Evolutionary conservation across 2,797 vertebrate genomes (phyloP).

Genomic region (Lerista edwardsae): DNA sequence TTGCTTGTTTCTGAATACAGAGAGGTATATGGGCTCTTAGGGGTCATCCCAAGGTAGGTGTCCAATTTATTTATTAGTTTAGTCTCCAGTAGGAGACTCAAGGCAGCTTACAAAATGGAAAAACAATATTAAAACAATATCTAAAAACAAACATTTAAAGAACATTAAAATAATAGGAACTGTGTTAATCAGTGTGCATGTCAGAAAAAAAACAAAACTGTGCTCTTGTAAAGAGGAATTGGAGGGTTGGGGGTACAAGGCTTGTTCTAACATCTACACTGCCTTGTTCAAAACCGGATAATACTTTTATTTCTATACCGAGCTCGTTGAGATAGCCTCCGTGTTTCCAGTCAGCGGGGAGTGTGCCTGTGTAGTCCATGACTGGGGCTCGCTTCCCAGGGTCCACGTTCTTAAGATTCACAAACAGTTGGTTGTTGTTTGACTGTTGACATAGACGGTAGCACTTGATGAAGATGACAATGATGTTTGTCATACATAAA

Average conservation of each 20-base stretch:
- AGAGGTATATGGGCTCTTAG: background rate
- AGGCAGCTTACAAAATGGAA: too few relatives aligned
- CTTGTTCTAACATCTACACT: background rate
- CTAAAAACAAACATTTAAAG: too few relatives aligned
- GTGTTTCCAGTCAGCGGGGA: conserved; percentile 94
- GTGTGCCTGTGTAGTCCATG: conserved; percentile 84
- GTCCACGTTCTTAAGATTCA: conserved; percentile 86
- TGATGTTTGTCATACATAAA: background rate
- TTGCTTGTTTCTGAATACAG: background rate
- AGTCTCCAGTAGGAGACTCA: too few relatives aligned
- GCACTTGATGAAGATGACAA: background rate
- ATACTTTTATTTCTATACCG: conserved; percentile 75
- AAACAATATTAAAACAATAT: too few relatives aligned
- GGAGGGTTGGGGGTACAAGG: too few relatives aligned
- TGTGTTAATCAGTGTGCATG: background rate
- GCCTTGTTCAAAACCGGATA: background rate
- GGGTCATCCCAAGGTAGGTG: background rate
- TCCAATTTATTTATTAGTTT: too few relatives aligned
- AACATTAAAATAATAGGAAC: too few relatives aligned
- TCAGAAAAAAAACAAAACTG: background rate
- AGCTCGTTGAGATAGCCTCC: conserved; percentile 89
- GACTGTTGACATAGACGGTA: conserved; percentile 71
- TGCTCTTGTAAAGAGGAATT: background rate
- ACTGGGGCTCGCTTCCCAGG: conserved; percentile 80
- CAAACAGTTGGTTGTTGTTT: conserved; percentile 87